Evolutionary conservation across 2,113 vertebrate species (phyloP), one percentile per base, ranked within the genome.

Genomic region (Lichenostomus cassidix): DNA sequence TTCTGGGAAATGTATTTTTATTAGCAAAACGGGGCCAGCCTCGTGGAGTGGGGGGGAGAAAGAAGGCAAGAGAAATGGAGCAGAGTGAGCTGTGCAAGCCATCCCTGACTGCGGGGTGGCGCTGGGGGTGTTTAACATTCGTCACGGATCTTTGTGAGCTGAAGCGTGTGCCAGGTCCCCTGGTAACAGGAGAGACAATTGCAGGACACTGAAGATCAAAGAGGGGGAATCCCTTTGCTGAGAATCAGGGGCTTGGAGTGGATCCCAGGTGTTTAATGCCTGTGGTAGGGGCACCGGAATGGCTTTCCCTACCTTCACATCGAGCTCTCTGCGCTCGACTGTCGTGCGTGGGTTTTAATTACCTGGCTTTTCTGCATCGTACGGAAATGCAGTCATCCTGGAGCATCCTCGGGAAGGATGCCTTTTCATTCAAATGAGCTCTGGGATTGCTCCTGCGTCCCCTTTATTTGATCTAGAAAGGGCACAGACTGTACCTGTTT

Each of bases 151-250:
- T 92, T 67, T 92, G 87, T 89, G 95, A 96, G 90, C 95, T 83
- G 77, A 80, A 96, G 91, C 56, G 24, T 95, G 94, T 94, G 94
- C 95, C 96, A 95, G 85, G 92, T 92, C 89, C 90, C 92, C 92
- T 95, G 76, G 93, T 94, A 96, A 91, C 94, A 60, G 88, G 68
- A 95, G 92, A 95, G 84, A 92, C 94, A 93, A 84, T 81, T 62
- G 93, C 95, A 92, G 94, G 96, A 93, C 91, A 89, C 87, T 49
- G 85, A 94, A 93, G 90, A 96, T 97, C 97, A 96, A 96, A 96
- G 91, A 89, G 27, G 87, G 97, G 95, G 94, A 97, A 96, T 96
- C 96, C 95, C 94, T 94, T 78, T 79, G 88, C 90, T 95, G 58
- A 28, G 63, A 92, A 83, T 70, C 90, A 56, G 75, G 84, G 95